These are phyloP conservation scores for Chrysochloris asiatica DNA, from an alignment of 2,113 vertebrate genomes.

Conservation along the genomic window DNA sequence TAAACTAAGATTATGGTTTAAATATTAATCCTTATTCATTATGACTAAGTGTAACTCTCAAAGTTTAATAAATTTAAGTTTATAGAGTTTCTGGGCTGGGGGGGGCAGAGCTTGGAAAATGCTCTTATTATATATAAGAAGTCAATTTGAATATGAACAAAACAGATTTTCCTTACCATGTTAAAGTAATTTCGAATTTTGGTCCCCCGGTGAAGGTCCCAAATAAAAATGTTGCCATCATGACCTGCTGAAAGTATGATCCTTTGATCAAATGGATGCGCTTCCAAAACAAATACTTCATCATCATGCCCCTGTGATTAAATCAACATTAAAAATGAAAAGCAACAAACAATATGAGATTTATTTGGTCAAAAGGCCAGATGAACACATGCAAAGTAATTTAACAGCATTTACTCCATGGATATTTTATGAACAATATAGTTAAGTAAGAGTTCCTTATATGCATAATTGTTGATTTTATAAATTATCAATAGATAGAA, in stretches of 20 bases:
- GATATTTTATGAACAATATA: neutral
- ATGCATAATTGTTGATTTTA: slow-evolving; percentile 40
- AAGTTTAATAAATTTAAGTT: slow-evolving; percentile 16
- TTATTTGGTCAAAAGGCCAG: slow-evolving; percentile 40
- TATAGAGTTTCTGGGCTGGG: slow-evolving; percentile 14
- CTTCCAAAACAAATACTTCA: slow-evolving; percentile 97
- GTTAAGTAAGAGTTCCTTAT: neutral
- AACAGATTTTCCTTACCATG: slow-evolving; percentile 89
- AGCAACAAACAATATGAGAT: neutral
- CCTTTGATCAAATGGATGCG: slow-evolving; percentile 96
- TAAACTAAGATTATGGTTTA: slow-evolving; percentile 31
- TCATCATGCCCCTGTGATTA: slow-evolving; percentile 94
- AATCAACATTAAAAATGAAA: slow-evolving; percentile 42
- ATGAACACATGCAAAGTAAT: slow-evolving; percentile 31
- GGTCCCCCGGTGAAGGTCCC: slow-evolving; percentile 95
- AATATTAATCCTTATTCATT: neutral
- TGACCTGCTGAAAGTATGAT: slow-evolving; percentile 98
- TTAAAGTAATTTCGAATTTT: slow-evolving; percentile 99
- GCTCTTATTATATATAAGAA: neutral
- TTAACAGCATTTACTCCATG: slow-evolving; percentile 34
- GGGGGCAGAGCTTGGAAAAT: slow-evolving; percentile 52
- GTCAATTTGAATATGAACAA: slow-evolving; percentile 30
- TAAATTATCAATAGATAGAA: slow-evolving; percentile 1
- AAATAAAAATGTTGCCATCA: slow-evolving; percentile 97
- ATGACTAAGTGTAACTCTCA: slow-evolving; percentile 11